Percentiles rank a stretch among this genome's conserved stretches.
phyloP scores from a whole-genome alignment of 92 coral and sea anemone species.

The Plumapathes pennacea region DNA sequence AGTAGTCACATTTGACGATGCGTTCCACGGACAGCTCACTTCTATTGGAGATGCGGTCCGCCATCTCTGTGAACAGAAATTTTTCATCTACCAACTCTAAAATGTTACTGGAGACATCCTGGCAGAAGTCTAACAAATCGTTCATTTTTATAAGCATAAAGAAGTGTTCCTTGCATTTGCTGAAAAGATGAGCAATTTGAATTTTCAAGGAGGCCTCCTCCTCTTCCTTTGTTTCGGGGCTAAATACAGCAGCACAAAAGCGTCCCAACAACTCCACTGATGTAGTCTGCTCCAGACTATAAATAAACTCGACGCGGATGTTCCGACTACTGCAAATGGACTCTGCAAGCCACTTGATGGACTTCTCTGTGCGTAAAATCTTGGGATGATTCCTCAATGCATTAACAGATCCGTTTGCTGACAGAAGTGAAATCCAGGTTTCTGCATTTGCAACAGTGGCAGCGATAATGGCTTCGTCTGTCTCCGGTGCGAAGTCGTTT shows the following conservation, averaged over 20 bases:
- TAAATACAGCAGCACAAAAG: too few relatives aligned
- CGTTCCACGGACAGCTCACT: background rate
- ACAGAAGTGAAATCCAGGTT: background rate
- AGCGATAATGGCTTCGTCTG: background rate
- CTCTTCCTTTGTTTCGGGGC: background rate
- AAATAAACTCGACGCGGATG: too few relatives aligned
- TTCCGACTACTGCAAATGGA: too few relatives aligned
- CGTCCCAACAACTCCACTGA: too few relatives aligned
- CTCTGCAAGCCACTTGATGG: too few relatives aligned
- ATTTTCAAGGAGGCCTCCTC: background rate
- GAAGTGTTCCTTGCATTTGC: background rate
- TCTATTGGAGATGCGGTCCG: background rate
- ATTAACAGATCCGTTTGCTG: slow-evolving; percentile 2
- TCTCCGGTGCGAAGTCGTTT: background rate
- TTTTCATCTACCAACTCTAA: background rate
- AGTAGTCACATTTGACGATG: slow-evolving; percentile 1
- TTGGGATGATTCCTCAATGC: background rate
- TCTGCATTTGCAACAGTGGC: background rate
- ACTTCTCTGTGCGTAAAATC: background rate
- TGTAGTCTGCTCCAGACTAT: too few relatives aligned
- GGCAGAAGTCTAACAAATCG: background rate
- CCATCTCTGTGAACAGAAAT: background rate
- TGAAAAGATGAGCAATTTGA: background rate
- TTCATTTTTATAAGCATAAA: background rate
- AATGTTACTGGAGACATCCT: background rate